Evolutionary conservation across 92 coral and sea anemone species (phyloP).

Genomic region (Bergia sp.): DNA sequence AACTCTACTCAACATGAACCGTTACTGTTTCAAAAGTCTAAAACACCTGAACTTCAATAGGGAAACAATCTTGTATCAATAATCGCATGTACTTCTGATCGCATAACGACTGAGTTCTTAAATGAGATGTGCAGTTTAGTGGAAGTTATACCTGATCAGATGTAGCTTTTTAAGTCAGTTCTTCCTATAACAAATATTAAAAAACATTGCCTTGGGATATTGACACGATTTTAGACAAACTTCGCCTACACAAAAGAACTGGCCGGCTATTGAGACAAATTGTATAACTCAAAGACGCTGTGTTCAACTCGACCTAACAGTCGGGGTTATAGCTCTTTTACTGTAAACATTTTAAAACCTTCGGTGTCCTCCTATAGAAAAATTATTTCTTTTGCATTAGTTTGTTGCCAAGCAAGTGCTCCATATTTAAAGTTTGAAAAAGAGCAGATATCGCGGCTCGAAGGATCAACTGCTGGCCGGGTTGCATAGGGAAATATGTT

Average conservation of each 20-base stretch:
- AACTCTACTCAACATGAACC: background rate
- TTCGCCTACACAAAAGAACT: background rate
- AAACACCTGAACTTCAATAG: background rate
- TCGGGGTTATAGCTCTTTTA: background rate
- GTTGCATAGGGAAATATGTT: background rate
- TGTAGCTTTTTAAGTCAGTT: no score
- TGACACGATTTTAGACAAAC: background rate
- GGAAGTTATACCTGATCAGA: no score
- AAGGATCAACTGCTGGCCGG: background rate
- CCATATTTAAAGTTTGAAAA: background rate
- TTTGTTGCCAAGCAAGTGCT: background rate
- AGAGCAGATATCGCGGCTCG: background rate
- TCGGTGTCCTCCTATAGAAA: background rate
- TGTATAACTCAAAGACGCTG: background rate
- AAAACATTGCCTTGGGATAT: background rate
- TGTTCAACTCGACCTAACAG: background rate
- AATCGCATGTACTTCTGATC: background rate
- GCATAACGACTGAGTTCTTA: no score
- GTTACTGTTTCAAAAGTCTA: background rate
- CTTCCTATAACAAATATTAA: no score
- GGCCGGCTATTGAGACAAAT: background rate
- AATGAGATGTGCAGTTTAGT: no score
- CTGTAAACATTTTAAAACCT: no score
- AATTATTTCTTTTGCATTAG: no score
- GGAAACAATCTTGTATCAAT: background rate